Evolutionary conservation across 2,888 invertebrate species (phyloP).

Genomic region (Plagodis pulveraria): DNA sequence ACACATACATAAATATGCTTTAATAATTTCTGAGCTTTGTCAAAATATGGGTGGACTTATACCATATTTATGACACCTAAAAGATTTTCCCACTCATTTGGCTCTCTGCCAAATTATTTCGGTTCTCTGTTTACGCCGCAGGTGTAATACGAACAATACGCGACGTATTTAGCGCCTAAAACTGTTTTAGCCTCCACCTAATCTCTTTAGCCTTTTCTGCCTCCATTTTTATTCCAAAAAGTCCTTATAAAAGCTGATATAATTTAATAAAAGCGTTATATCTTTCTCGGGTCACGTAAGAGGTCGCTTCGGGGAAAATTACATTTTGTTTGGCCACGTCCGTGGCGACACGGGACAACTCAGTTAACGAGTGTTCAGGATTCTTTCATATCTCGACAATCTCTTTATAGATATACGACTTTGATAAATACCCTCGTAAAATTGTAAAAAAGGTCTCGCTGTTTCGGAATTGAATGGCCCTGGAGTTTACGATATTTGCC

Average conservation of each 20-base stretch:
- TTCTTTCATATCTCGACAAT: constrained; percentile 76
- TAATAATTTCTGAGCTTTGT: not conserved
- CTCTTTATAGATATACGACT: constrained; percentile 56
- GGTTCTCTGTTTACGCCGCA: constrained; percentile 11
- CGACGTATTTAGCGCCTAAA: constrained; percentile 39
- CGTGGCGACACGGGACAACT: constrained; percentile 78
- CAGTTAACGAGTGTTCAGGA: constrained; percentile 79
- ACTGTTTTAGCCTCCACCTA: constrained; percentile 52
- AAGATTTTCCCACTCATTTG: constrained; percentile 17
- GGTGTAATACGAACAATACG: constrained; percentile 22
- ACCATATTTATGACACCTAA: constrained; percentile 6
- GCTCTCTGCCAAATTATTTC: constrained; percentile 15
- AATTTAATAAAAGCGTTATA: constrained; percentile 83
- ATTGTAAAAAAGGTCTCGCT: constrained; percentile 7
- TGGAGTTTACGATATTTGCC: not conserved
- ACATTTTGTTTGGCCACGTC: constrained; percentile 83
- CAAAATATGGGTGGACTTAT: not conserved
- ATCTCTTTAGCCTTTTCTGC: constrained; percentile 63
- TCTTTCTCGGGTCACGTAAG: constrained; percentile 83
- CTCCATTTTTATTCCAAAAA: constrained; percentile 66
- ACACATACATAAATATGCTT: no score
- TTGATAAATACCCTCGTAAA: constrained; percentile 38
- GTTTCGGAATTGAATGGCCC: not conserved
- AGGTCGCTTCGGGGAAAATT: constrained; percentile 79
- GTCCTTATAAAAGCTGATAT: constrained; percentile 77